Evolutionary conservation across 2,113 vertebrate species (phyloP).

Genomic region (Vulpes ferrilata): DNA sequence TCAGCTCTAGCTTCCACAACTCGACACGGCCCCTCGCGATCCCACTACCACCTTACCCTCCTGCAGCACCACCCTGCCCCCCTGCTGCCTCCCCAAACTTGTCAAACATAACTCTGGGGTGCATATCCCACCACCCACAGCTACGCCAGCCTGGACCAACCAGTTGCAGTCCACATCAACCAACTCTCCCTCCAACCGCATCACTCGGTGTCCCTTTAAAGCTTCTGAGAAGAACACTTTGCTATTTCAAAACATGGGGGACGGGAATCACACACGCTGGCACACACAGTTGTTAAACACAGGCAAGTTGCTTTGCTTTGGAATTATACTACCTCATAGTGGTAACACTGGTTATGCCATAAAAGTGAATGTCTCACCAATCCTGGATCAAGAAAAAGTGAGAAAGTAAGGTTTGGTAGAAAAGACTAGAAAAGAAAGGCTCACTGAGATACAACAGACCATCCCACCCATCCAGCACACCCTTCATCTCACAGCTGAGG

Average conservation of each 20-base stretch:
- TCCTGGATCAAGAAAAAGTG: background rate
- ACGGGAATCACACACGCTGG: background rate
- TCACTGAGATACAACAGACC: background rate
- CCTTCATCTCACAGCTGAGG: background rate
- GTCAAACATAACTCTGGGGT: background rate
- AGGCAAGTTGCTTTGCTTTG: background rate
- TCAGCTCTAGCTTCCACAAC: background rate
- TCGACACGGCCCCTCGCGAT: background rate
- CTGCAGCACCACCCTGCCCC: background rate
- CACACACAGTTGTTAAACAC: background rate
- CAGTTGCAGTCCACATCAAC: background rate
- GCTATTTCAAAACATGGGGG: background rate
- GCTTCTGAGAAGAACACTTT: background rate
- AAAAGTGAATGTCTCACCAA: background rate
- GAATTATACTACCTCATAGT: background rate
- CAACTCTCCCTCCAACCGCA: background rate
- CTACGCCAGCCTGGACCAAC: rapidly evolving
- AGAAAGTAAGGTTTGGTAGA: background rate
- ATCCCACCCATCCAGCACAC: background rate
- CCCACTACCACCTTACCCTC: background rate
- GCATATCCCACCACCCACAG: too few species aligned
- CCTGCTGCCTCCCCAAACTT: background rate
- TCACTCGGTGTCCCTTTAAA: background rate
- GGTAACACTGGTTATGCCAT: background rate
- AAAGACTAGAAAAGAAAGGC: background rate